Base-by-base conservation (phyloP, 2,113 vertebrate genomes). In the Otis tarda region DNA sequence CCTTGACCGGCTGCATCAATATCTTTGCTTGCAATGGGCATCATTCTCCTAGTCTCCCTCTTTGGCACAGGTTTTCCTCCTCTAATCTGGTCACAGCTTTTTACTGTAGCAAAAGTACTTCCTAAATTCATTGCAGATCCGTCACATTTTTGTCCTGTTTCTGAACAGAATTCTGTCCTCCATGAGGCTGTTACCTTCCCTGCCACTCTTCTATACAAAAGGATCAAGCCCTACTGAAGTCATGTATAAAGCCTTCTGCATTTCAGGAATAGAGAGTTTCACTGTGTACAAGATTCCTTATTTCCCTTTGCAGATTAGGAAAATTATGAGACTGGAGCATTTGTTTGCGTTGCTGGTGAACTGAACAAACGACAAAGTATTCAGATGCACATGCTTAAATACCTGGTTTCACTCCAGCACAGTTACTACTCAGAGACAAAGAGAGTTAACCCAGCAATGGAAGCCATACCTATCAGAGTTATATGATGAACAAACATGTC, bases 401-500 rank as follows among this genome's bases (percentile, higher is more conserved):
- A 74, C 23, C 39, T 89, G 52, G 3, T 74, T 83, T 73, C 83
- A 33, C 43, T 41, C 59, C 39, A 65, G 59, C 81, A 27, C 52
- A 3, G 5, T 50, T 65, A 52, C 57, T 77, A 19, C 61, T 67
- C 19, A 6, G n/a, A 86, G 41, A 45, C 33, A 89, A 23, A 56
- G 60, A 80, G 56, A 92, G 65, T 64, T 76, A 84, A 78, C 65
- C 65, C 74, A 94, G 57, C 69, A 30, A 41, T 74, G 59, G 77
- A 82, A 43, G 61, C 63, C 70, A 49, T 71, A 94, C 81, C 93
- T 92, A 56, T 65, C 45, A 3, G 70, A 94, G 77, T 59, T 70
- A 50, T 31, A 90, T 21, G 81, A 73, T 91, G 92, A 95, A 95
- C 89, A 96, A 89, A 94, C 78, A 63, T 25, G 94, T 96, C 93